phyloP scores from a whole-genome alignment of 2,113 vertebrate species.

The Strix uralensis region DNA sequence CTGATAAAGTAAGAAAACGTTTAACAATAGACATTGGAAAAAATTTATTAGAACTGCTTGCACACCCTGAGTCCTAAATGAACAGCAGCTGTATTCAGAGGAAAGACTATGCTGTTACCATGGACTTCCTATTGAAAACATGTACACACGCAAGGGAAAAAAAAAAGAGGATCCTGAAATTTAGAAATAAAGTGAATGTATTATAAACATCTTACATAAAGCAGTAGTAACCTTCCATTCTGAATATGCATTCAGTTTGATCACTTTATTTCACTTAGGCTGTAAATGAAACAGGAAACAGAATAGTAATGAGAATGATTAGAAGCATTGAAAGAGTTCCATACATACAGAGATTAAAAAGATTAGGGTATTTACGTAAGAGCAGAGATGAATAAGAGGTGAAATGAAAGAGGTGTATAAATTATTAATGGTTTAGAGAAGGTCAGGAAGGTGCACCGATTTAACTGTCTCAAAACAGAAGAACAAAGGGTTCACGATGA shows the following conservation, averaged over 20 bases:
- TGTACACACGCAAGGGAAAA: neutral
- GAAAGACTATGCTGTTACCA: neutral
- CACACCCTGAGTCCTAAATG: neutral
- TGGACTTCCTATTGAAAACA: neutral
- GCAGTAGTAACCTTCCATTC: neutral
- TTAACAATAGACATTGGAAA: neutral
- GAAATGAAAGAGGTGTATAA: slow-evolving; percentile 43
- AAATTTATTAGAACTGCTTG: neutral
- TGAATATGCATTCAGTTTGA: neutral
- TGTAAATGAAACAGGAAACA: neutral
- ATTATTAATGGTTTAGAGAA: slow-evolving; percentile 48
- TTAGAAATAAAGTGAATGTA: neutral
- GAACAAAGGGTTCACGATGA: neutral
- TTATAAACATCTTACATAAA: neutral
- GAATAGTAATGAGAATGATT: slow-evolving; percentile 1
- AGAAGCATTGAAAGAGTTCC: neutral
- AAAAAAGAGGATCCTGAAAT: neutral
- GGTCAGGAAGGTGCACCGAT: neutral
- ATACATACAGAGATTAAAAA: slow-evolving; percentile 17
- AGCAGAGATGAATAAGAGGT: slow-evolving; percentile 17
- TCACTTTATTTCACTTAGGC: neutral
- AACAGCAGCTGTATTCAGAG: neutral
- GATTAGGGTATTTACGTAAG: slow-evolving; percentile 36
- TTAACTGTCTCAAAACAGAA: neutral
- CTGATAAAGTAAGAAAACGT: neutral